Percentiles rank a stretch among this genome's conserved stretches.
phyloP scores from a whole-genome alignment of 2,797 vertebrate species.

The Oryzias dopingdopingensis region DNA sequence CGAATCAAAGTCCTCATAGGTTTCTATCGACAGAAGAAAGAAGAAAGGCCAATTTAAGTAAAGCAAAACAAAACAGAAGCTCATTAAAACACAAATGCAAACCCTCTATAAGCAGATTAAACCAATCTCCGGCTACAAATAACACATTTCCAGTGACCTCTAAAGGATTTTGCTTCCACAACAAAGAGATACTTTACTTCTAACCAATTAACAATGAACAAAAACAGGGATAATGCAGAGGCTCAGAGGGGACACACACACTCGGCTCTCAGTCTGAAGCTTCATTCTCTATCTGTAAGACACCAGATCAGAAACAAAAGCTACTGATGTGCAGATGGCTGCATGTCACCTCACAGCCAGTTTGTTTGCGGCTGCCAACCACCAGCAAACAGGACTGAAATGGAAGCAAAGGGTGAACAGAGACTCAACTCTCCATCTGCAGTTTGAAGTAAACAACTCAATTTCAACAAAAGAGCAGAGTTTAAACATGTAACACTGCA shows the following conservation, averaged over 20 bases:
- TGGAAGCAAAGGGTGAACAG: not conserved
- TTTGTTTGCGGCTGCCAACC: not conserved
- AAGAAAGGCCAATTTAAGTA: constrained; percentile 7
- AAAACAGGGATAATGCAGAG: constrained; percentile 31
- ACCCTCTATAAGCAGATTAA: constrained; percentile 36
- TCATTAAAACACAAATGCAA: not conserved
- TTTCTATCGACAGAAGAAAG: constrained; percentile 77
- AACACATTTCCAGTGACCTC: constrained; percentile 59
- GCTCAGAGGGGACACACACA: constrained; percentile 10
- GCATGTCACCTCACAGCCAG: constrained; percentile 11
- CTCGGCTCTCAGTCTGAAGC: constrained; percentile 28
- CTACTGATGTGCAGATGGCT: constrained; percentile 36
- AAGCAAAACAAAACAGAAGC: constrained; percentile 8
- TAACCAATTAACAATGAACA: constrained; percentile 60
- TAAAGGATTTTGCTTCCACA: constrained; percentile 46
- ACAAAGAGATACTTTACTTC: constrained; percentile 34
- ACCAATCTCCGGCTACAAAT: constrained; percentile 32
- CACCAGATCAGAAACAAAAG: constrained; percentile 39
- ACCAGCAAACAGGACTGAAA: not conserved
- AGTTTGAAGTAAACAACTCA: constrained; percentile 31
- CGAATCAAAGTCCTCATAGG: constrained; percentile 87
- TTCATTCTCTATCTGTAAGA: constrained; percentile 35
- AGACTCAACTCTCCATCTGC: constrained; percentile 10
- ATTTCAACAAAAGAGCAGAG: constrained; percentile 10
- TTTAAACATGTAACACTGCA: constrained; percentile 25